A percentile compares a stretch with the other conserved stretches of the same genome.
Conservation (phyloP, 2,888 invertebrate genomes). For the Deilephila porcellus region DNA sequence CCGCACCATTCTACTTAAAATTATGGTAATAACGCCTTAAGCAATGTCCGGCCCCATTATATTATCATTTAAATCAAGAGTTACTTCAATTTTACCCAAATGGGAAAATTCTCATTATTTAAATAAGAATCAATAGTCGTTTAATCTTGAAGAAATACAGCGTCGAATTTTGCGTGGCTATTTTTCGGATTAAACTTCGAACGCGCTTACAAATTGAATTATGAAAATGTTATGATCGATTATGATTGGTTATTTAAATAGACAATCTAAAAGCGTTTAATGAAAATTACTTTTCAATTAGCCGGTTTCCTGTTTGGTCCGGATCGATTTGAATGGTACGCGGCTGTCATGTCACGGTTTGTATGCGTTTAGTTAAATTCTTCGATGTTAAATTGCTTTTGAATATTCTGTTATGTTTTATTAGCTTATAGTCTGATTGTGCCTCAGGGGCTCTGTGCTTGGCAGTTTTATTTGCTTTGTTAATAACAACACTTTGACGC, state of each 20-base stretch:
- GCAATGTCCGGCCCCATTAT: neutral
- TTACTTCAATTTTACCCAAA: neutral
- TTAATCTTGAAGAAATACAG: neutral
- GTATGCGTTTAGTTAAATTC: slow-evolving; percentile 38
- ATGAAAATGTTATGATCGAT: slow-evolving; percentile 56
- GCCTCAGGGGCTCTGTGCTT: neutral
- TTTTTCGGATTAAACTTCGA: slow-evolving; percentile 37
- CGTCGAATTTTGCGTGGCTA: slow-evolving; percentile 2
- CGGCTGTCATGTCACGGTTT: slow-evolving; percentile 42
- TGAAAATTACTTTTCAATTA: slow-evolving; percentile 52
- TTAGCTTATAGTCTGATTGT: neutral
- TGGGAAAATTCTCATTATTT: too few species aligned
- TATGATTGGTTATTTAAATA: slow-evolving; percentile 52
- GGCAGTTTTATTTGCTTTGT: neutral
- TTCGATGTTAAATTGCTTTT: neutral
- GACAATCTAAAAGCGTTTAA: slow-evolving; percentile 46
- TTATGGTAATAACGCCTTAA: slow-evolving; percentile 2
- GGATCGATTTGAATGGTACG: slow-evolving; percentile 38
- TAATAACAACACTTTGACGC: neutral
- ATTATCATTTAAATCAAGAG: neutral
- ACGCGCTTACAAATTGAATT: slow-evolving; percentile 45
- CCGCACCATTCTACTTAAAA: neutral
- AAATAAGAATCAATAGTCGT: neutral
- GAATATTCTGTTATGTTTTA: neutral
- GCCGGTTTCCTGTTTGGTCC: slow-evolving; percentile 42